A percentile compares a stretch with the other conserved stretches of the same genome.
These are phyloP conservation scores for Protodeltote pygarga DNA, from an alignment of 2,888 invertebrate species.

Conservation along the genomic window DNA sequence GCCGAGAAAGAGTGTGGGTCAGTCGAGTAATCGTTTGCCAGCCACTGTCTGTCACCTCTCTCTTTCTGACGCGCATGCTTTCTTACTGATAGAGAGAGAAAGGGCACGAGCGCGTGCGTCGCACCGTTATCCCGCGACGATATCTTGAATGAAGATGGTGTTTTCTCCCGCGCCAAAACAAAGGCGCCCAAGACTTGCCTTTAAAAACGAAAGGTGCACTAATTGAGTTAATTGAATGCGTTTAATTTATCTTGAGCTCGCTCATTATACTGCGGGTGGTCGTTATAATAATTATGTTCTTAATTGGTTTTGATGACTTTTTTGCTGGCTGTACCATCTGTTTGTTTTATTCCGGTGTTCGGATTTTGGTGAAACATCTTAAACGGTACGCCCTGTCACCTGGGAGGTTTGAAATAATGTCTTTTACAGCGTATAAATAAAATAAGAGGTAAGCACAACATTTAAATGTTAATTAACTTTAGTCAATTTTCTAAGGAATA, in stretches of 20 bases:
- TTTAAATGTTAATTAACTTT: slow-evolving; percentile 11
- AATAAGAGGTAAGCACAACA: background rate
- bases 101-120: slow-evolving; percentile 69
- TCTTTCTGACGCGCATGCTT: slow-evolving; percentile 46
- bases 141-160: slow-evolving; percentile 87
- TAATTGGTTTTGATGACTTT: slow-evolving; percentile 22
- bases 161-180: slow-evolving; percentile 86
- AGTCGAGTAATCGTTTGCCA: slow-evolving; percentile 84
- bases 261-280: slow-evolving; percentile 50
- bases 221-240: slow-evolving; percentile 69
- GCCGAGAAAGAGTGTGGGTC: slow-evolving; percentile 88
- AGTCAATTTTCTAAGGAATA: no score
- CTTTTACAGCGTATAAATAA: slow-evolving; percentile 16
- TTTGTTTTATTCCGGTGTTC: slow-evolving; percentile 22
- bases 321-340: slow-evolving; percentile 29
- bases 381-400: slow-evolving; percentile 40
- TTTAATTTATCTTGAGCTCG: slow-evolving; percentile 55
- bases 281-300: slow-evolving; percentile 43
- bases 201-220: slow-evolving; percentile 79
- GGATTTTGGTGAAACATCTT: slow-evolving; percentile 19
- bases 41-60: slow-evolving; percentile 70
- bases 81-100: slow-evolving; percentile 52
- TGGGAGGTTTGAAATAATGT: slow-evolving; percentile 21
- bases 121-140: slow-evolving; percentile 85
- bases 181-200: slow-evolving; percentile 76